Percentiles rank a stretch among this genome's conserved stretches.
phyloP scores from a whole-genome alignment of 2,888 invertebrate genomes.

The Caenorhabditis sinica region DNA sequence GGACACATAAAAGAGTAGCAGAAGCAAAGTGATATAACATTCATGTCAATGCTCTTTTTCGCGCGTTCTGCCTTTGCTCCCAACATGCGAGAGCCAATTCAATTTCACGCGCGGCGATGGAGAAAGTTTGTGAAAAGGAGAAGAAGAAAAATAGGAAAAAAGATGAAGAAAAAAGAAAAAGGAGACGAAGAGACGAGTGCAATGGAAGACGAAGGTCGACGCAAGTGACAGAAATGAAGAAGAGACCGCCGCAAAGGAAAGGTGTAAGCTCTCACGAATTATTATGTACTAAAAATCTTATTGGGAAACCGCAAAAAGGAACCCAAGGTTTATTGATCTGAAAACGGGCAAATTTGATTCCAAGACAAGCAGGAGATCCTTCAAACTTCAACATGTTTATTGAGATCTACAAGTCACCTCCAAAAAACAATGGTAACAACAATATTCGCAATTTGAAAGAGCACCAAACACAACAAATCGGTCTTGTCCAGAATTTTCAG shows the following conservation, averaged over 20 bases:
- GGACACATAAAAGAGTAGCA: conserved; percentile 20
- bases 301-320: background rate
- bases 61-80: conserved; percentile 48
- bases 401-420: conserved; percentile 31
- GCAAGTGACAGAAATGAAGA: conserved; percentile 28
- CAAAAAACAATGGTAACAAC: conserved; percentile 53
- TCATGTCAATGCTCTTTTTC: conserved; percentile 59
- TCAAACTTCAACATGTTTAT: background rate
- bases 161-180: conserved; percentile 33
- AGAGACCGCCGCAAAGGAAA: conserved; percentile 29
- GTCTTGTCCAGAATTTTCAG: conserved; percentile 61
- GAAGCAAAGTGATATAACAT: conserved; percentile 53
- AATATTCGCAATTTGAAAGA: conserved; percentile 63
- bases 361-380: no score
- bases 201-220: conserved; percentile 26
- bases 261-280: conserved; percentile 41
- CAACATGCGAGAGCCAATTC: conserved; percentile 61
- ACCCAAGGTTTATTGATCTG: no score
- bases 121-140: conserved; percentile 55
- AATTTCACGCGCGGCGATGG: conserved; percentile 49
- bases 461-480: conserved; percentile 53
- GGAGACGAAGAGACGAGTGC: conserved; percentile 6
- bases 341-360: no score
- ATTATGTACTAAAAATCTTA: conserved; percentile 4
- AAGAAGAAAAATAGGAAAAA: conserved; percentile 8